Evolutionary conservation across 2,797 vertebrate species (phyloP), one percentile per base, ranked within the genome.

Genomic region (Tapirus indicus): DNA sequence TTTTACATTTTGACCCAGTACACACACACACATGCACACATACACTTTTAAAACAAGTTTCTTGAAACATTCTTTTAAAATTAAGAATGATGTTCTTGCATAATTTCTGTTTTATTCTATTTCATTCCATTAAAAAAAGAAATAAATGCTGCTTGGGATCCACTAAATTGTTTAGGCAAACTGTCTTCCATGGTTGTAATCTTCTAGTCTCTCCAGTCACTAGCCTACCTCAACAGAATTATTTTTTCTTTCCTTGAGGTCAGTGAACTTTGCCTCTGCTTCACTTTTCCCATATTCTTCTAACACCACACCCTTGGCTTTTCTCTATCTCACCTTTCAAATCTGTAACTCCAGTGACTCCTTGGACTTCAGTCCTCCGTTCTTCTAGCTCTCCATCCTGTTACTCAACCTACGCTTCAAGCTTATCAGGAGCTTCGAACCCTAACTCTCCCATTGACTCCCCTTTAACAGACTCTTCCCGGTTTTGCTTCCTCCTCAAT

Each of bases 101-200:
- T 91, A 32, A 80, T 88, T 92, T 91, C 49, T 95, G 44, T 94
- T 85, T 66, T 84, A 90, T 97, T 95, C 88, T 72, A 66, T 77
- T 87, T 60, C 13, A 82, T 47, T 71, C 29, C 27, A 60, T 77
- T 92, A 80, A 80, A 82, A 88, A 78, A 80, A 38, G 5, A 72
- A 47, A 49, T 16, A 18, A 25, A 60, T 38, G 25, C 41, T 90
- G 9, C 41, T 71, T 60, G 23, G 41, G 44, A 38, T 10, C 49
- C 52, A 47, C 58, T 69, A 62, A 95, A 44, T 52, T 78, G 25
- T 92, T 95, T 44, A 80, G 85, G 17, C 27, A 80, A 85, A 21
- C 47, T 7, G 0, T 66, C 38, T 87, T 96, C 60, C 58, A 60
- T n/a, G 18, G 71, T 9, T 56, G 16, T 82, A 18, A 38, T 32